phyloP scores from a whole-genome alignment of 2,113 vertebrate species.

The Gasterosteus nipponicus region DNA sequence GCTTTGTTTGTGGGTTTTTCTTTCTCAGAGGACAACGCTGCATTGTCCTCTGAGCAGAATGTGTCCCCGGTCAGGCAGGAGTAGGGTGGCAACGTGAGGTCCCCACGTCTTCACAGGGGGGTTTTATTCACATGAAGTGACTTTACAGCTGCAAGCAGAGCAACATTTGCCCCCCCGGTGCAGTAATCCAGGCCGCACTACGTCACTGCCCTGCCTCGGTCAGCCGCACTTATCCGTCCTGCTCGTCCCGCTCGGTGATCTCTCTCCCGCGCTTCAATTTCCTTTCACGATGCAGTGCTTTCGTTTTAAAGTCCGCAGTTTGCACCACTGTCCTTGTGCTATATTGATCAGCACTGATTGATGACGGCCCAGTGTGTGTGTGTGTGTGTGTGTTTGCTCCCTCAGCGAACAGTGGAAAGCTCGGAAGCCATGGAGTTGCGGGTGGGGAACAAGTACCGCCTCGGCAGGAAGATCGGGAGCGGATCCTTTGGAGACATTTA shows the following conservation, averaged over 20 bases:
- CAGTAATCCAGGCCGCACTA: conserved; percentile 26
- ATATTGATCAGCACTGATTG: conserved; percentile 63
- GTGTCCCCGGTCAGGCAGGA: neutral
- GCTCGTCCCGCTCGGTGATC: neutral
- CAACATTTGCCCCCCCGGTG: conserved; percentile 22
- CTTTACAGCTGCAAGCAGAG: conserved; percentile 15
- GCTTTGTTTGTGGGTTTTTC: neutral
- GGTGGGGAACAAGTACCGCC: conserved; percentile 96
- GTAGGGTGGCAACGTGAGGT: neutral
- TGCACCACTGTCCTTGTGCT: conserved; percentile 58
- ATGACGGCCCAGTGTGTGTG: conserved; percentile 47
- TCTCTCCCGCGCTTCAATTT: conserved; percentile 4
- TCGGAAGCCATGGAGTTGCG: conserved; percentile 90
- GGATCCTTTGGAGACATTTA: conserved; percentile 98
- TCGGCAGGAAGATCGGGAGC: conserved; percentile 97
- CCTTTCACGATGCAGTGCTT: conserved; percentile 16
- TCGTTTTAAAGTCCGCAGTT: conserved; percentile 47
- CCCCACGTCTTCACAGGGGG: neutral
- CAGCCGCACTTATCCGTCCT: conserved; percentile 7
- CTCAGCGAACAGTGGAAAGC: conserved; percentile 56
- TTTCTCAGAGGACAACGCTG: conserved; percentile 1
- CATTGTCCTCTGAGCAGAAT: conserved; percentile 14
- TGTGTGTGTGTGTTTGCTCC: conserved; percentile 43
- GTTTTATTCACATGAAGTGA: neutral
- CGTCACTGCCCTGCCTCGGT: conserved; percentile 27